These are phyloP conservation scores for Scelioninae gen. 1 DNA, from an alignment of 2,888 invertebrate genomes.

Conservation along the genomic window DNA sequence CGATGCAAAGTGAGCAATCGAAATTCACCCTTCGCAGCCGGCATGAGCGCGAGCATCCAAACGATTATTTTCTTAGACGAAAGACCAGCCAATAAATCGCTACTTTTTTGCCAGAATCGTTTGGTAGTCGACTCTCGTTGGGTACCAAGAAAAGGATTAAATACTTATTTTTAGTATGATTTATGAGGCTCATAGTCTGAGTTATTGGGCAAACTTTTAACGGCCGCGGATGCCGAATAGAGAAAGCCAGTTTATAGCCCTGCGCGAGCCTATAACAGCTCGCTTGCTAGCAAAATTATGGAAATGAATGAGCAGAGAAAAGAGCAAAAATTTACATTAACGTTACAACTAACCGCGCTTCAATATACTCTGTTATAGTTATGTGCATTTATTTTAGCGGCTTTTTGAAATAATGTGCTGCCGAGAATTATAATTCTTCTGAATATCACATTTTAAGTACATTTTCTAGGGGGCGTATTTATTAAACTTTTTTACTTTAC, in stretches of 20 bases:
- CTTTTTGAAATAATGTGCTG: slow-evolving; percentile 7
- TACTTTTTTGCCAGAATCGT: slow-evolving; percentile 4
- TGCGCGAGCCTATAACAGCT: slow-evolving; percentile 72
- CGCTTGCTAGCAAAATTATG: slow-evolving; percentile 74
- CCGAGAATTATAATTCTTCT: slow-evolving; percentile 7
- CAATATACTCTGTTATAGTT: slow-evolving; percentile 35
- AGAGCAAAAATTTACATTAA: slow-evolving; percentile 62
- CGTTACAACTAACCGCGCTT: slow-evolving; percentile 48
- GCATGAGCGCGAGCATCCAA: slow-evolving; percentile 56
- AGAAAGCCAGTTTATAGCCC: slow-evolving; percentile 73
- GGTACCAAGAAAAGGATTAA: slow-evolving; percentile 75
- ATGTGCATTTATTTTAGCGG: slow-evolving; percentile 11
- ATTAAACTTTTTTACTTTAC: too few species aligned
- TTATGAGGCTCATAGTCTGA: slow-evolving; percentile 73
- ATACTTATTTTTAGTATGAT: slow-evolving; percentile 75
- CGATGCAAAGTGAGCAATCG: slow-evolving; percentile 68
- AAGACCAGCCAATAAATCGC: slow-evolving; percentile 67
- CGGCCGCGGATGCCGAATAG: slow-evolving; percentile 73
- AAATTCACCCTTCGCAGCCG: slow-evolving; percentile 65
- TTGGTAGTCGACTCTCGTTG: slow-evolving; percentile 55
- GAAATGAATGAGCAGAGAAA: slow-evolving; percentile 70
- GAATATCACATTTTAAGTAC: too few species aligned
- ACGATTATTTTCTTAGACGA: slow-evolving; percentile 68
- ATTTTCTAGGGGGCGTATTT: too few species aligned
- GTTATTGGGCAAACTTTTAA: slow-evolving; percentile 76